A percentile compares a stretch with the other conserved stretches of the same genome.
These are phyloP conservation scores for Pelusios castaneus DNA, from an alignment of 2,113 vertebrate genomes.

Conservation along the genomic window DNA sequence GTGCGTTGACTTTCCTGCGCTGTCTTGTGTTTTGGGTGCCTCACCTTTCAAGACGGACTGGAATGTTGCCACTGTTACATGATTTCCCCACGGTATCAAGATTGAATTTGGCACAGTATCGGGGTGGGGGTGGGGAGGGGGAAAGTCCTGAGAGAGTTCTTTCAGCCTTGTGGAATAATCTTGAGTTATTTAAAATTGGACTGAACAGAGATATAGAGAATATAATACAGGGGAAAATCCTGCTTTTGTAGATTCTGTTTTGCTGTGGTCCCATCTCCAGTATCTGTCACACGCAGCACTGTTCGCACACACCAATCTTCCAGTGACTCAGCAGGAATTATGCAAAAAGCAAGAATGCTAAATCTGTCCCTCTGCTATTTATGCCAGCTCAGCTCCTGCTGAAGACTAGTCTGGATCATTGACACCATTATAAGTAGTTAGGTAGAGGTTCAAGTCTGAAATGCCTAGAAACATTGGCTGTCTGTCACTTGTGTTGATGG, in stretches of 20 bases:
- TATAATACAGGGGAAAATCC: neutral
- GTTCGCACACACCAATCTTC: neutral
- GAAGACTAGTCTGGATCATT: accelerated
- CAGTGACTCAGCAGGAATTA: neutral
- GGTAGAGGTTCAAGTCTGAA: neutral
- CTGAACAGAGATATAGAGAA: accelerated
- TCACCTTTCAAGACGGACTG: neutral
- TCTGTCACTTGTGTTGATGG: neutral
- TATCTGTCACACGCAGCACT: neutral
- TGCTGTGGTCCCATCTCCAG: neutral
- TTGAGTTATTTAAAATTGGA: neutral
- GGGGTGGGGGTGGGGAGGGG: neutral
- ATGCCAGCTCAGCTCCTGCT: neutral
- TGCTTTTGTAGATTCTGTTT: accelerated
- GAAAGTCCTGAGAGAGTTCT: accelerated
- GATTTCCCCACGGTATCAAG: accelerated
- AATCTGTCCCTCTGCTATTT: accelerated
- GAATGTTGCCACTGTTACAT: accelerated
- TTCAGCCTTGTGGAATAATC: neutral
- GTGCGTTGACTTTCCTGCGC: neutral
- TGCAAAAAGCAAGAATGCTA: accelerated
- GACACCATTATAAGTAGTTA: accelerated
- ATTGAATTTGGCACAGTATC: neutral
- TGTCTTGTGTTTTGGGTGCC: neutral
- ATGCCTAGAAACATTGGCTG: neutral